Evolutionary conservation across 2,113 vertebrate species (phyloP), one percentile per base, ranked within the genome.

Genomic region (Pedetes capensis): DNA sequence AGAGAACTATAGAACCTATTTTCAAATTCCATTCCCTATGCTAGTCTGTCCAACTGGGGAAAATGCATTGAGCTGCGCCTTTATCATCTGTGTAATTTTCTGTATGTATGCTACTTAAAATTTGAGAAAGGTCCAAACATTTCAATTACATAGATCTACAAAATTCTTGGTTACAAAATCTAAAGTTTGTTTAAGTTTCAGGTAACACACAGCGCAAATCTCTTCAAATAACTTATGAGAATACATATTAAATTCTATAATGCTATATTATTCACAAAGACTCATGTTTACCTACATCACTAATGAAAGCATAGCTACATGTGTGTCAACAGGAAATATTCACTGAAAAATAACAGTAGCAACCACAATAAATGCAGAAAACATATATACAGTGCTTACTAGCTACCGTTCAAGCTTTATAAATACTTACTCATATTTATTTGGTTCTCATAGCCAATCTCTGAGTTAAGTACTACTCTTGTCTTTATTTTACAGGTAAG

Each of bases 281-380:
- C 20, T 76, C 69, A 83, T 57, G 32, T 59, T 69, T 87, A 61
- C 16, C 6, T 72, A 13, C 32, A 91, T 34, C 53, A 55, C 29
- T 87, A 79, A 53, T 47, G 81, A 39, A 8, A 81, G 3, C n/a
- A 76, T 12, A 51, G 42, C 61, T 29, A 93, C 44, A 57, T 55
- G 17, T 81, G 18, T 64, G 44, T 87, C 61, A 96, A 79, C 2
- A 61, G 85, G 14, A 96, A 72, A 79, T 66, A 92, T 80, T 68
- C 37, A 74, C 2, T 72, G 37, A 93, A 94, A 87, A 66, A 75
- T 34, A 92, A 74, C 14, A 72, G 47, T 17, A 74, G 29, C 39
- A 57, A 53, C 13, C 59, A 71, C 5, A n/a, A 66, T 34, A 88
- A 55, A 83, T 27, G 9, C 14, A 47, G 25, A 84, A 53, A 87